Conservation (phyloP, 2,888 invertebrate species). For the Apoda limacodes region DNA sequence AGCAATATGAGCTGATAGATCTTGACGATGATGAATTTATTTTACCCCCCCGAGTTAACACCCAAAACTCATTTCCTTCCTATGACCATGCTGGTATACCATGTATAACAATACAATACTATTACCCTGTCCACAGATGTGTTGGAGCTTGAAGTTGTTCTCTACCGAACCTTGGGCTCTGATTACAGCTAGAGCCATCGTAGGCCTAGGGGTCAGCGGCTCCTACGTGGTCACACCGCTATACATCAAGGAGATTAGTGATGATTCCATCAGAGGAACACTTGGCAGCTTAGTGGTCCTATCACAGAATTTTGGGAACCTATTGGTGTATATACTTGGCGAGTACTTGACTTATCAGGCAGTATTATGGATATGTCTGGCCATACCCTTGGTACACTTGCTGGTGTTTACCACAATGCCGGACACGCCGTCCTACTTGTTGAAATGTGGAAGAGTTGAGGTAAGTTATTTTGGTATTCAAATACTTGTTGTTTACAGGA, state of each 20-base stretch:
- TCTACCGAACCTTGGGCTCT: conserved; percentile 56
- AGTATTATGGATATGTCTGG: conserved; percentile 49
- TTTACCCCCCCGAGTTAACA: no score
- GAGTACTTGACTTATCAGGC: conserved; percentile 52
- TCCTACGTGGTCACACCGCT: conserved; percentile 57
- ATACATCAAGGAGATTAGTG: conserved; percentile 60
- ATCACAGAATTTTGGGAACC: conserved; percentile 53
- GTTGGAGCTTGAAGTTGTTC: conserved; percentile 52
- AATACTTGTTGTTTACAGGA: no score
- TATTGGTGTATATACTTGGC: conserved; percentile 48
- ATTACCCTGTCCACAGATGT: no score
- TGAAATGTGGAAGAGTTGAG: conserved; percentile 54
- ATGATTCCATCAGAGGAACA: conserved; percentile 52
- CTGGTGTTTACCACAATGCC: conserved; percentile 52
- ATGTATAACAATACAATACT: no score
- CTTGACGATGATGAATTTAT: no score
- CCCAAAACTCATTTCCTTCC: no score
- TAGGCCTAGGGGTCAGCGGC: conserved; percentile 53
- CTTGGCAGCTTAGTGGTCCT: conserved; percentile 52
- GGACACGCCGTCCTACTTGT: conserved; percentile 53
- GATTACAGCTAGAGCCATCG: conserved; percentile 48
- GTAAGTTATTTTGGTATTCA: conserved; percentile 26
- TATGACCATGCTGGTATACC: no score
- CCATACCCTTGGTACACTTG: conserved; percentile 49
- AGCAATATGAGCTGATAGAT: no score